phyloP scores from a whole-genome alignment of 2,797 vertebrate genomes.

The Lutjanus argentimaculatus region DNA sequence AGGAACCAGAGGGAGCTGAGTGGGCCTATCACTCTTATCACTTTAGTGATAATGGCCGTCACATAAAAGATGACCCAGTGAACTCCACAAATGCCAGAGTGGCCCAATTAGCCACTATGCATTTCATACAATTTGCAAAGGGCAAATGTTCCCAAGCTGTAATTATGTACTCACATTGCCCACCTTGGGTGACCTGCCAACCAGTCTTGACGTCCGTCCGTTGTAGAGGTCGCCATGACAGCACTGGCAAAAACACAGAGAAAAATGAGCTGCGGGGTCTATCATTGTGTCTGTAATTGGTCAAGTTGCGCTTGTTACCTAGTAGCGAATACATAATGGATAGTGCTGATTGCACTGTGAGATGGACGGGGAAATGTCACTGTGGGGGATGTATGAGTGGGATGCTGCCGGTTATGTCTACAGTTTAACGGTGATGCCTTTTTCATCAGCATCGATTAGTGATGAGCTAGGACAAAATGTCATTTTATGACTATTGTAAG shows the following conservation, averaged over 20 bases:
- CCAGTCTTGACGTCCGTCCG: constrained; percentile 76
- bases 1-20: constrained; percentile 73
- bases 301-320: constrained; percentile 82
- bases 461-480: constrained; percentile 45
- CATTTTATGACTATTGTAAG: constrained; percentile 39
- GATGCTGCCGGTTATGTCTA: constrained; percentile 58
- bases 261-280: constrained; percentile 74
- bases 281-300: constrained; percentile 83
- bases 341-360: constrained; percentile 76
- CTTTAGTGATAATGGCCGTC: constrained; percentile 84
- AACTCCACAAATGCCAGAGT: constrained; percentile 86
- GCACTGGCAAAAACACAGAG: constrained; percentile 75
- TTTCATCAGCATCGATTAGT: constrained; percentile 52
- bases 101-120: constrained; percentile 87
- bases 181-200: constrained; percentile 81
- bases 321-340: constrained; percentile 79
- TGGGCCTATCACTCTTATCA: constrained; percentile 85
- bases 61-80: constrained; percentile 84
- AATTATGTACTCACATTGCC: constrained; percentile 86
- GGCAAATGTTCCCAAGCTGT: constrained; percentile 86
- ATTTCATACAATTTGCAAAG: constrained; percentile 88
- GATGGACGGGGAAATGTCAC: constrained; percentile 79
- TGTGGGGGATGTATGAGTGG: constrained; percentile 74
- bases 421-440: constrained; percentile 35
- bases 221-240: constrained; percentile 81